A percentile compares a stretch with the other conserved stretches of the same genome.
Evolutionary conservation across 92 coral and sea anemone genomes (phyloP).

Genomic region (Zoanthus gigantus): DNA sequence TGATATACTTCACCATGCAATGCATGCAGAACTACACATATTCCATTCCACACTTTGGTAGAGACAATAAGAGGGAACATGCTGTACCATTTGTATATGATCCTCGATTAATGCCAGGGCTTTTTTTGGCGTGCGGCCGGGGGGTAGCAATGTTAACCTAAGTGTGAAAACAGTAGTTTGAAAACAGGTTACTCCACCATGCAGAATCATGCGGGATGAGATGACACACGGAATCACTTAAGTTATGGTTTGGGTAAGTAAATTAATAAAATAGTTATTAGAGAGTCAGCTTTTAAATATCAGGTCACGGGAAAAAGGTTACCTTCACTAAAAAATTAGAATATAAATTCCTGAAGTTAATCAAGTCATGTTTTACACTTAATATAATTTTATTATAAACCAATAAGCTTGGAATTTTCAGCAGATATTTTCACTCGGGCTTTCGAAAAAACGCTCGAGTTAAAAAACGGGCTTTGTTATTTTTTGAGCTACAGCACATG

Average conservation of each 20-base stretch:
- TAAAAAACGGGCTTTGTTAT: too few species aligned
- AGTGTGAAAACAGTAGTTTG: constrained; percentile 68
- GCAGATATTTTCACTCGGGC: too few species aligned
- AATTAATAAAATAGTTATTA: too few species aligned
- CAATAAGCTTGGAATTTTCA: too few species aligned
- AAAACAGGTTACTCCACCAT: constrained; percentile 38
- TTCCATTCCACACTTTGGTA: constrained; percentile 36
- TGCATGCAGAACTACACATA: constrained; percentile 37
- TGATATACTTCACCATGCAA: constrained; percentile 45
- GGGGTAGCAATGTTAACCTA: constrained; percentile 99
- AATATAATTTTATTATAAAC: too few species aligned
- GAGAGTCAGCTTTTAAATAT: too few species aligned
- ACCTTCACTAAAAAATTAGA: too few species aligned
- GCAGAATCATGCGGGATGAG: constrained; percentile 14
- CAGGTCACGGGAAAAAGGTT: too few species aligned
- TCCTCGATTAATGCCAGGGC: constrained; percentile 97
- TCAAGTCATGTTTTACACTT: too few species aligned
- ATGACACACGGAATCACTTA: not conserved
- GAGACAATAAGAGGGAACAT: constrained; percentile 67
- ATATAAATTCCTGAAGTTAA: too few species aligned
- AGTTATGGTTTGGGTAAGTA: not conserved
- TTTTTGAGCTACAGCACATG: too few species aligned
- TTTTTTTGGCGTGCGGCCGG: constrained; percentile 99
- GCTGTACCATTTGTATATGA: constrained; percentile 99
- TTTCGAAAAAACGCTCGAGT: too few species aligned